These are phyloP conservation scores for Macrophya alboannulata DNA, from an alignment of 2,888 invertebrate species.

Conservation along the genomic window DNA sequence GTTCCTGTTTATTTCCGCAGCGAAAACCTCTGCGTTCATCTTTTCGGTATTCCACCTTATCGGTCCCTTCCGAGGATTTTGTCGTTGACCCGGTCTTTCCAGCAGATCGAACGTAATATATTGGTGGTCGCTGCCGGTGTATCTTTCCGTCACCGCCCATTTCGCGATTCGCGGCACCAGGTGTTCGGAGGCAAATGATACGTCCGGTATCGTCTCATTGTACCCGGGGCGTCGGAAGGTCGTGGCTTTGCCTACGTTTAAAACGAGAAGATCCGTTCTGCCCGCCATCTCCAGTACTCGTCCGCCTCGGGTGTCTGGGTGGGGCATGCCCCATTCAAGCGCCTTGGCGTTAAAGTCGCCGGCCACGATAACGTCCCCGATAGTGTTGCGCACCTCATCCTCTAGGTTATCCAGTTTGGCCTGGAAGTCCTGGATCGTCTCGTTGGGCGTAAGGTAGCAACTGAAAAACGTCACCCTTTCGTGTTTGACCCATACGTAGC, in stretches of 20 bases:
- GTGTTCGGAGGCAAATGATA: neutral
- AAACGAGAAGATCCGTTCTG: slow-evolving; percentile 1
- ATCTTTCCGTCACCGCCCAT: neutral
- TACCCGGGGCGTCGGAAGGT: slow-evolving; percentile 4
- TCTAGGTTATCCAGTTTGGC: too few species aligned
- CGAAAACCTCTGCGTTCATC: neutral
- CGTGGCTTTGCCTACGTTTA: neutral
- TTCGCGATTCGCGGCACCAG: neutral
- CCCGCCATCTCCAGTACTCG: slow-evolving; percentile 57
- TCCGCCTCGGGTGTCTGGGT: slow-evolving; percentile 52
- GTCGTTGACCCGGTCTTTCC: neutral
- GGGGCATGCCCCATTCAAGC: slow-evolving; percentile 55
- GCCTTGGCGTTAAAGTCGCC: slow-evolving; percentile 52
- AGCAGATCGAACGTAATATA: neutral
- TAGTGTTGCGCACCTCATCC: too few species aligned
- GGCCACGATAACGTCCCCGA: neutral
- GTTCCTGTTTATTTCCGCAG: neutral
- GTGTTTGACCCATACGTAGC: slow-evolving; percentile 55
- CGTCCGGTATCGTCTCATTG: neutral
- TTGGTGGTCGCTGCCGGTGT: slow-evolving; percentile 34
- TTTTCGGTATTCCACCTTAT: neutral
- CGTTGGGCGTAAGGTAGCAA: too few species aligned
- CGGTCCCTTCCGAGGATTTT: neutral
- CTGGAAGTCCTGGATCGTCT: neutral
- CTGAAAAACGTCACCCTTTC: slow-evolving; percentile 51